A percentile compares a stretch with the other conserved stretches of the same genome.
phyloP scores from a whole-genome alignment of 2,888 invertebrate genomes.

The Axea sp. region DNA sequence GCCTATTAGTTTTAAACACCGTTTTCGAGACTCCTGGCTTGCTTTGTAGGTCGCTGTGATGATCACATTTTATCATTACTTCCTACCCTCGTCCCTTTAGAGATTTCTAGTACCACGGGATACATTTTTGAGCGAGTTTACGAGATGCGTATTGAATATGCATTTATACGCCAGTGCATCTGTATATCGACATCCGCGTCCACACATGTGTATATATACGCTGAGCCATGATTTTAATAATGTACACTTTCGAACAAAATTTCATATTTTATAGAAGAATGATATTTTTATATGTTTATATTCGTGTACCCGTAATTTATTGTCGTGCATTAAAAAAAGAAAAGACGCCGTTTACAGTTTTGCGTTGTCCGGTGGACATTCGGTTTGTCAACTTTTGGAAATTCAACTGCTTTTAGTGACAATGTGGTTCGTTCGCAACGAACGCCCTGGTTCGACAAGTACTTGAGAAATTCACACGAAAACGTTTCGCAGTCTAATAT shows the following conservation, averaged over 20 bases:
- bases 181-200: slow-evolving; percentile 14
- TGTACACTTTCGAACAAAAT: background rate
- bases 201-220: too few species aligned
- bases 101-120: slow-evolving; percentile 46
- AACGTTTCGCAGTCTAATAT: too few species aligned
- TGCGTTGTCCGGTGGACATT: too few species aligned
- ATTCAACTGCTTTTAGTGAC: too few species aligned
- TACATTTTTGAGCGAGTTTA: slow-evolving; percentile 50
- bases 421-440: too few species aligned
- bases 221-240: too few species aligned
- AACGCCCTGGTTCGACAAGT: too few species aligned
- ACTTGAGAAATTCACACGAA: too few species aligned
- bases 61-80: slow-evolving; percentile 67
- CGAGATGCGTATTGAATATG: slow-evolving; percentile 50
- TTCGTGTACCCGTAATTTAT: background rate
- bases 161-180: slow-evolving; percentile 4
- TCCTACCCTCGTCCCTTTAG: slow-evolving; percentile 52
- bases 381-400: too few species aligned
- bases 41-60: slow-evolving; percentile 78
- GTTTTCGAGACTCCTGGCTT: slow-evolving; percentile 73
- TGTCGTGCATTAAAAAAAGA: background rate
- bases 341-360: too few species aligned
- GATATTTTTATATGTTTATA: slow-evolving; percentile 32
- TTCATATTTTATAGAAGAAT: background rate
- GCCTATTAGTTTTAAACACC: slow-evolving; percentile 72